phyloP scores from a whole-genome alignment of 2,888 invertebrate species.

The Sialis lutaria region DNA sequence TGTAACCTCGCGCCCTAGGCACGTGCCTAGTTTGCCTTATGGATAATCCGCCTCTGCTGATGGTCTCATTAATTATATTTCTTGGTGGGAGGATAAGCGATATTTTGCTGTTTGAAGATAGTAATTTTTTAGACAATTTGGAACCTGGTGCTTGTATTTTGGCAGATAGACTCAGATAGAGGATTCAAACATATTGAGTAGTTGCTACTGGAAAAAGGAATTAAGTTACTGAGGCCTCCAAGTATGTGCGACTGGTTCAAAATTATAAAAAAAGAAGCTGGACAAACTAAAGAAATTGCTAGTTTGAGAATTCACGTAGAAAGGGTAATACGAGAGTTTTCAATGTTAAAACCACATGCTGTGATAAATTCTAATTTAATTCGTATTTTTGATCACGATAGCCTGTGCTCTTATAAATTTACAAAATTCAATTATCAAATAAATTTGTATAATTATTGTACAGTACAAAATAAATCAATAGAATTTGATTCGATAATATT shows the following conservation, averaged over 20 bases:
- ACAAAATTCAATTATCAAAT: too few relatives aligned
- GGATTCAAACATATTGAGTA: conserved; percentile 12
- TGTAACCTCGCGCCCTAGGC: too few relatives aligned
- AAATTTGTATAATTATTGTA: too few relatives aligned
- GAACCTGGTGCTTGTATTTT: conserved; percentile 8
- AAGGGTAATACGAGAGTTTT: conserved; percentile 11
- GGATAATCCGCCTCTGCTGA: too few relatives aligned
- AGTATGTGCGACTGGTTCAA: conserved; percentile 8
- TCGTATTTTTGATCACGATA: conserved; percentile 4
- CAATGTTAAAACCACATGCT: conserved; percentile 10
- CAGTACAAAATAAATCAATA: too few relatives aligned
- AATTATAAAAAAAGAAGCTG: conserved; percentile 9
- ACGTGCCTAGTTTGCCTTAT: too few relatives aligned
- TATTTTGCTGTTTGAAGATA: conserved; percentile 9
- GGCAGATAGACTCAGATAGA: too few relatives aligned
- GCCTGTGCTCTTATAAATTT: too few relatives aligned
- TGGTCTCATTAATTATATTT: conserved; percentile 13
- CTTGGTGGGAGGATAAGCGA: conserved; percentile 12
- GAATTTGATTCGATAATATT: too few relatives aligned
- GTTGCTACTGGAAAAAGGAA: conserved; percentile 8
- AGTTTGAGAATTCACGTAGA: conserved; percentile 12
- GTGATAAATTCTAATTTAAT: conserved; percentile 5
- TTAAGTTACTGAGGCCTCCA: conserved; percentile 10
- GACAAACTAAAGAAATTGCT: conserved; percentile 10
- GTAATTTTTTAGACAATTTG: conserved; percentile 10